phyloP scores from a whole-genome alignment of 2,797 vertebrate species.

The Notolepis coatsorum region DNA sequence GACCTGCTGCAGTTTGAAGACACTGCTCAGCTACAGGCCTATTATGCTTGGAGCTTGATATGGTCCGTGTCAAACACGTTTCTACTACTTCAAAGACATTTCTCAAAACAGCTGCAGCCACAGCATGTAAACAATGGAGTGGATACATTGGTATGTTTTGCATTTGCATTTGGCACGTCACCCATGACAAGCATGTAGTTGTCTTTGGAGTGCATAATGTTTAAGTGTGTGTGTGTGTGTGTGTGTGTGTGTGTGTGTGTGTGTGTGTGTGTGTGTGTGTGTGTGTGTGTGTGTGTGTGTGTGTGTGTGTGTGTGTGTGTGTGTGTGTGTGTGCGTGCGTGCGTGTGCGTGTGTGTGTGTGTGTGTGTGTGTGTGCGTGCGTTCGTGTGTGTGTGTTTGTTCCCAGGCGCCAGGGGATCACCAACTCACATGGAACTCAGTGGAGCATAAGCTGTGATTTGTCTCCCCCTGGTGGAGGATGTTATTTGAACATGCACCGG shows the following conservation, averaged over 20 bases:
- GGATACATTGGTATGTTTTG: constrained; percentile 7
- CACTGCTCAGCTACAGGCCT: not conserved
- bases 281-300: constrained; percentile 16
- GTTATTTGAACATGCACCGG: constrained; percentile 19
- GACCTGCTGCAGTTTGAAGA: constrained; percentile 30
- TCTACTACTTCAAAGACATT: not conserved
- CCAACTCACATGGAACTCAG: constrained; percentile 5
- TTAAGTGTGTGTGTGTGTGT: constrained; percentile 2
- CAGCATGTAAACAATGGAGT: constrained; percentile 47
- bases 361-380: not conserved
- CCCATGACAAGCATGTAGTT: constrained; percentile 13
- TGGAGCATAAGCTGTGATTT: constrained; percentile 27
- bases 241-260: constrained; percentile 13
- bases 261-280: constrained; percentile 12
- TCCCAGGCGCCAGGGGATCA: not conserved
- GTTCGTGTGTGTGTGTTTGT: too few species aligned
- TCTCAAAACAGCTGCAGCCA: constrained; percentile 18
- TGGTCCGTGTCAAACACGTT: constrained; percentile 23
- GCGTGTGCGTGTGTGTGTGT: not conserved
- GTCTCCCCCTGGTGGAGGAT: constrained; percentile 67
- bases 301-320: constrained; percentile 7
- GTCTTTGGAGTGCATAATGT: constrained; percentile 10
- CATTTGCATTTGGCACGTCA: constrained; percentile 30
- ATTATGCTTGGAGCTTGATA: not conserved
- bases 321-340: too few species aligned